Percentiles rank a stretch among this genome's conserved stretches.
Evolutionary conservation across 1,140 invertebrate genomes (phyloP).

Genomic region (Chymomyza costata): DNA sequence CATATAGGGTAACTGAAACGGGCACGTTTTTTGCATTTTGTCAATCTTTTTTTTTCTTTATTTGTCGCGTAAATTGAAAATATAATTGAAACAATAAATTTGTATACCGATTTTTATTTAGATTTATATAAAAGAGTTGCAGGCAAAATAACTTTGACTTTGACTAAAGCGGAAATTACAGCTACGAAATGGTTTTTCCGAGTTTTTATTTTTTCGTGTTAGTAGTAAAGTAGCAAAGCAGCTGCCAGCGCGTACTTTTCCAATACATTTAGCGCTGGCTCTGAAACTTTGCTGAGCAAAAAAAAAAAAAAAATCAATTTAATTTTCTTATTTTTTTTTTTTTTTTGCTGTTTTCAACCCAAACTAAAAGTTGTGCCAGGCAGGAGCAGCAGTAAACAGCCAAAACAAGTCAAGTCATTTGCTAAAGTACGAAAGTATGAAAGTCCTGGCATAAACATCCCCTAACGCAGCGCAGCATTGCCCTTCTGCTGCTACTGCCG

Average conservation of each 20-base stretch:
- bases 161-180: too few relatives aligned
- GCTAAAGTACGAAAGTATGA: conserved; percentile 46
- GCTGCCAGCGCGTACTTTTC: conserved; percentile 17
- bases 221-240: conserved; percentile 21
- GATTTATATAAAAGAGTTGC: too few relatives aligned
- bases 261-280: conserved; percentile 24
- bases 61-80: conserved; percentile 72
- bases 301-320: conserved; percentile 33
- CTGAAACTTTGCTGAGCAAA: neutral
- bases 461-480: conserved; percentile 33
- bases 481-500: conserved; percentile 10
- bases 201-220: too few relatives aligned
- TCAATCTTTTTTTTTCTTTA: conserved; percentile 40
- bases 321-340: conserved; percentile 26
- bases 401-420: conserved; percentile 66
- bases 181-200: too few relatives aligned
- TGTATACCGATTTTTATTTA: too few relatives aligned
- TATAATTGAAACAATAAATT: conserved; percentile 73
- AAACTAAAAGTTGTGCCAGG: conserved; percentile 33
- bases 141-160: too few relatives aligned
- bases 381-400: conserved; percentile 6
- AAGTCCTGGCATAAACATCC: conserved; percentile 64
- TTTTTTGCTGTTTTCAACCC: conserved; percentile 8
- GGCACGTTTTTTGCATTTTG: conserved; percentile 56
- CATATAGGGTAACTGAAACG: too few relatives aligned